Evolutionary conservation across 2,888 invertebrate genomes (phyloP).

Genomic region (Nephrotoma guestfalica): DNA sequence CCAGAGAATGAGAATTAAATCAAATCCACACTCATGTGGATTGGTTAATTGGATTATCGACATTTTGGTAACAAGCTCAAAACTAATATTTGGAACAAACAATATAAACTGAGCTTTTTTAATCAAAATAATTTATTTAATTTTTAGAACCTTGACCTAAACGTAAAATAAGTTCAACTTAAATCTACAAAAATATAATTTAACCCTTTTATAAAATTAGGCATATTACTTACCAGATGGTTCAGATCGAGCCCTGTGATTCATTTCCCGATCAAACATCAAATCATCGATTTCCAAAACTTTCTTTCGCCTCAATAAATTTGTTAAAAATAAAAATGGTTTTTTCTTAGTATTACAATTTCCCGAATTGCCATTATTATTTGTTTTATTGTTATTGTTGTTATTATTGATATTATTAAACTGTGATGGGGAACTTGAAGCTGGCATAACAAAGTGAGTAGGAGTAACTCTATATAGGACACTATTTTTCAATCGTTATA

Average conservation of each 20-base stretch:
- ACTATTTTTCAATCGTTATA: no score
- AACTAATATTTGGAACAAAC: no score
- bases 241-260: slow-evolving; percentile 8
- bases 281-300: slow-evolving; percentile 9
- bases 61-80: no score
- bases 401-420: slow-evolving; percentile 1
- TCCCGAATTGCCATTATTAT: background rate
- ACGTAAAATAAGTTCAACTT: no score
- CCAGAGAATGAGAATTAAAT: no score
- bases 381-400: background rate
- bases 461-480: background rate
- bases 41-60: no score
- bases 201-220: no score
- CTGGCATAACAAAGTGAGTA: background rate
- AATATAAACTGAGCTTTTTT: no score
- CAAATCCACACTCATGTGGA: no score
- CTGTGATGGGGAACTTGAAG: slow-evolving; percentile 1
- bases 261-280: slow-evolving; percentile 7
- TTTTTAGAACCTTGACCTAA: no score
- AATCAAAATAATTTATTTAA: no score
- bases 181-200: no score
- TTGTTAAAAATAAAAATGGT: slow-evolving; percentile 10
- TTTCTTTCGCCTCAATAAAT: slow-evolving; percentile 10
- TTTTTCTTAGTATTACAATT: slow-evolving; percentile 3
- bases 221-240: slow-evolving; percentile 7